These are phyloP conservation scores for Drosophila formosana DNA, from an alignment of 2,888 invertebrate genomes.

Conservation along the genomic window DNA sequence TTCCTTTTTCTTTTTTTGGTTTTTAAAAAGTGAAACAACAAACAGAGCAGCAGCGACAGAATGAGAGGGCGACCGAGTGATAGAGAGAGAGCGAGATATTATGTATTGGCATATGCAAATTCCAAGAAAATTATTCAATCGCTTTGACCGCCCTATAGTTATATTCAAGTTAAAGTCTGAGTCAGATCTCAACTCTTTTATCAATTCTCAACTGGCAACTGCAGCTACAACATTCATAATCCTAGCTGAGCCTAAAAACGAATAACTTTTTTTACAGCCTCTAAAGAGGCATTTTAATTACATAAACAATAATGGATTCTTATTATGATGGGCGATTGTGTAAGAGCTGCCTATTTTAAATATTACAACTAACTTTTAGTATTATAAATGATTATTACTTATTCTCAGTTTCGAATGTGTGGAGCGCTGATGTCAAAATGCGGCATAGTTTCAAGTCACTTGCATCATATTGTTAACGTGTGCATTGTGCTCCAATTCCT, in stretches of 20 bases:
- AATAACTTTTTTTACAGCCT: not conserved
- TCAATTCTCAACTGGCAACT: not conserved
- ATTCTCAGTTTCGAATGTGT: constrained; percentile 11
- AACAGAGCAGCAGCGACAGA: constrained; percentile 20
- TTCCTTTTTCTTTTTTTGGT: constrained; percentile 29
- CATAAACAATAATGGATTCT: not conserved
- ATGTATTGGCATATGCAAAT: constrained; percentile 59
- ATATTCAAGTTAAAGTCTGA: not conserved
- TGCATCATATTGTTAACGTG: constrained; percentile 41
- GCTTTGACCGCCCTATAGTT: constrained; percentile 11
- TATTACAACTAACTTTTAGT: not conserved
- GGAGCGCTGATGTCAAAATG: constrained; percentile 19
- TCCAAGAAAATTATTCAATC: constrained; percentile 27
- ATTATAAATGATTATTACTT: not conserved
- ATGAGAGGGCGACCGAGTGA: constrained; percentile 25
- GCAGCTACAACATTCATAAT: not conserved
- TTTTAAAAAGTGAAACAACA: constrained; percentile 48
- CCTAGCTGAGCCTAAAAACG: too few relatives aligned
- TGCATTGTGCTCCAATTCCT: constrained; percentile 60
- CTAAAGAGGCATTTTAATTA: not conserved
- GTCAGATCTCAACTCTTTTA: not conserved
- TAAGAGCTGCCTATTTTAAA: not conserved
- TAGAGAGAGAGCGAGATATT: constrained; percentile 13
- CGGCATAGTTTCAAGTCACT: constrained; percentile 23
- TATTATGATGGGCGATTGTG: not conserved